These are phyloP conservation scores for Medauroidea extradentata DNA, from an alignment of 1,140 invertebrate genomes.

Conservation along the genomic window DNA sequence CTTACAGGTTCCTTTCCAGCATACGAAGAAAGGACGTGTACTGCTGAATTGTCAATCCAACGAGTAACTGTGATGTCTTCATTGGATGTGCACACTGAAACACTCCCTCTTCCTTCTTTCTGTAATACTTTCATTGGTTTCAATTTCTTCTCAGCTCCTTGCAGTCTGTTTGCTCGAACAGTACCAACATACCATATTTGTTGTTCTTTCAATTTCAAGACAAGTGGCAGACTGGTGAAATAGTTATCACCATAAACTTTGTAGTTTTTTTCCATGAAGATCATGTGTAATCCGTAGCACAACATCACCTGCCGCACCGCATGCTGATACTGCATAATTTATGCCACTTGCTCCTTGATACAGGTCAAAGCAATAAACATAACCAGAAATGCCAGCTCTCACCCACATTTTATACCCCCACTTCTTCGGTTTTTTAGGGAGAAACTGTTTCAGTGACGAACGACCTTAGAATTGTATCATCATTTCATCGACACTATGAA, in stretches of 20 bases:
- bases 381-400: conserved; percentile 14
- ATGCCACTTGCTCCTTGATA: conserved; percentile 12
- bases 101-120: conserved; percentile 13
- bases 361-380: conserved; percentile 27
- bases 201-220: conserved; percentile 1
- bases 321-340: conserved; percentile 2
- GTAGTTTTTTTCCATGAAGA: conserved; percentile 24
- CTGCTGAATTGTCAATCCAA: conserved; percentile 45
- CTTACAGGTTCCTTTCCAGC: conserved; percentile 31
- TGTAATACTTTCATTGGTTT: conserved; percentile 27
- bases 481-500: conserved; percentile 34
- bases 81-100: conserved; percentile 10
- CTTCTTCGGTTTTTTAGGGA: conserved; percentile 32
- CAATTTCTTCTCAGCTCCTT: conserved; percentile 38
- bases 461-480: conserved; percentile 35
- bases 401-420: conserved; percentile 30
- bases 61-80: conserved; percentile 32
- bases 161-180: conserved; percentile 12
- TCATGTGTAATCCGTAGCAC: conserved; percentile 24
- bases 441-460: conserved; percentile 26
- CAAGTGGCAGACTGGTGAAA: not conserved
- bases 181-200: not conserved
- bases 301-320: conserved; percentile 31
- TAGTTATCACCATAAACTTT: conserved; percentile 8
- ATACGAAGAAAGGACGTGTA: conserved; percentile 41